A percentile compares a stretch with the other conserved stretches of the same genome.
phyloP scores from a whole-genome alignment of 2,113 vertebrate genomes.

The Oncorhynchus gorbuscha region DNA sequence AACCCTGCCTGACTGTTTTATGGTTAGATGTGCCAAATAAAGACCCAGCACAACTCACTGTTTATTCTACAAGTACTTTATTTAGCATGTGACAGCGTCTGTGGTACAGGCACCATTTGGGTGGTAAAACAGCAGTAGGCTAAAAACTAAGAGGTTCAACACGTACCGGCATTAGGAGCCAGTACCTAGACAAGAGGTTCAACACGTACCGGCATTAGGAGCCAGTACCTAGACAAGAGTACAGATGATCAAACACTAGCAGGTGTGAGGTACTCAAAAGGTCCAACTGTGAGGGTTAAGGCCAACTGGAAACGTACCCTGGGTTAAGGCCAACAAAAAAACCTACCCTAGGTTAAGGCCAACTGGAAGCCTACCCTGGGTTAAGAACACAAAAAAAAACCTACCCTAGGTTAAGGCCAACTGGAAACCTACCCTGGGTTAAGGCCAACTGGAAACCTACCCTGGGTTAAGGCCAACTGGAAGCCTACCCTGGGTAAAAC shows the following conservation, averaged over 20 bases:
- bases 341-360: slow-evolving; percentile 27
- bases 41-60: background rate
- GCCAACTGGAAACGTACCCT: slow-evolving; percentile 11
- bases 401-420: slow-evolving; percentile 28
- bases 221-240: slow-evolving; percentile 4
- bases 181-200: background rate
- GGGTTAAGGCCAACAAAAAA: background rate
- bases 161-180: background rate
- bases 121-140: slow-evolving; percentile 35
- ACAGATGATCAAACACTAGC: slow-evolving; percentile 15
- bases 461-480: slow-evolving; percentile 13
- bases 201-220: background rate
- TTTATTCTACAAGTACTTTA: slow-evolving; percentile 35
- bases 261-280: background rate
- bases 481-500: slow-evolving; percentile 32
- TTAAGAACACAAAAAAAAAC: slow-evolving; percentile 1
- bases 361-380: slow-evolving; percentile 35
- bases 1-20: background rate
- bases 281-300: background rate
- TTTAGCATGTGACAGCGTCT: slow-evolving; percentile 46
- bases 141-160: slow-evolving; percentile 11
- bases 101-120: slow-evolving; percentile 34
- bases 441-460: slow-evolving; percentile 29
- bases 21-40: background rate
- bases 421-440: slow-evolving; percentile 34